These are phyloP conservation scores for Bombus pyrosoma DNA, from an alignment of 1,140 invertebrate genomes.

Conservation along the genomic window DNA sequence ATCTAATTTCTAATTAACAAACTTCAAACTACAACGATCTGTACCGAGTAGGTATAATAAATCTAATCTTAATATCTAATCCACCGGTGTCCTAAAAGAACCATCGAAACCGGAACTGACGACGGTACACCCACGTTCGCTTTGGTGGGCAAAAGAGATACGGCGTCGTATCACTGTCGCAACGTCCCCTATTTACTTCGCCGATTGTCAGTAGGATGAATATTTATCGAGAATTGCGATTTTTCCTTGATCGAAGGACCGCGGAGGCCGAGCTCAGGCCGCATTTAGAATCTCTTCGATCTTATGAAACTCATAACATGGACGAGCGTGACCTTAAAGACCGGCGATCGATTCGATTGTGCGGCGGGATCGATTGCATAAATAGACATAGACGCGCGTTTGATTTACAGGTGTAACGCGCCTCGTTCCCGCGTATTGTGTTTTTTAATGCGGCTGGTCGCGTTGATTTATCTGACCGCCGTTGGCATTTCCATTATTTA, in stretches of 20 bases:
- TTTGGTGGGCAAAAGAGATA: background rate
- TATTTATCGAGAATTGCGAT: slow-evolving; percentile 6
- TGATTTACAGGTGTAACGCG: slow-evolving; percentile 54
- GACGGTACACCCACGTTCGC: background rate
- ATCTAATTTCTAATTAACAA: background rate
- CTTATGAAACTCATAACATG: slow-evolving; percentile 49
- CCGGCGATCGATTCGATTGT: slow-evolving; percentile 46
- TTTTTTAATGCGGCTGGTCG: slow-evolving; percentile 50
- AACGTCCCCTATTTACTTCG: background rate
- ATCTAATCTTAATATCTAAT: background rate
- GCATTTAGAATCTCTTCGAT: slow-evolving; percentile 12
- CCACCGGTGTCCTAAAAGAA: background rate
- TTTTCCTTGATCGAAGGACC: background rate
- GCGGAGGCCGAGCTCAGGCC: background rate
- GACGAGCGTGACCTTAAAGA: slow-evolving; percentile 44
- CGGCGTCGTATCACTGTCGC: background rate
- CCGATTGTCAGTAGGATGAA: background rate
- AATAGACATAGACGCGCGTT: slow-evolving; percentile 39
- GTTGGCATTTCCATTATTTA: slow-evolving; percentile 67
- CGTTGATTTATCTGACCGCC: slow-evolving; percentile 58
- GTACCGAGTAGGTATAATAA: background rate
- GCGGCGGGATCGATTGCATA: slow-evolving; percentile 54
- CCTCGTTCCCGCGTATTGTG: slow-evolving; percentile 58
- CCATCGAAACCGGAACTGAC: background rate
- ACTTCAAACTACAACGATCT: background rate